phyloP scores from a whole-genome alignment of 2,888 invertebrate genomes.

The Dicyrtomina minuta region DNA sequence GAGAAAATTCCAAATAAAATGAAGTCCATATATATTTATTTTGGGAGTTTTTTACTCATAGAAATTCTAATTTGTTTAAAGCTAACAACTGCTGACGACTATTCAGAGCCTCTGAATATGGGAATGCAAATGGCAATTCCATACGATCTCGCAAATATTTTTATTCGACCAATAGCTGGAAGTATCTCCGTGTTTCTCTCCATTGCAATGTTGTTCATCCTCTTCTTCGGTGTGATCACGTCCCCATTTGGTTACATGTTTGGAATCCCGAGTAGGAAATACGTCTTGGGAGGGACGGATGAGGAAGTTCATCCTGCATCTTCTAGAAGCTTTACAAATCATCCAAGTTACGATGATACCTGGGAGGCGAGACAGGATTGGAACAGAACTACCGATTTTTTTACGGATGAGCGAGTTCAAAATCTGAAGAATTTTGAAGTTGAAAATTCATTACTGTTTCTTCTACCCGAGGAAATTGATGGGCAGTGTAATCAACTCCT shows the following conservation, averaged over 20 bases:
- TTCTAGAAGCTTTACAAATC: not conserved
- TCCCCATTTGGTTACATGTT: slow-evolving; percentile 52
- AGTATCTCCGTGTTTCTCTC: slow-evolving; percentile 33
- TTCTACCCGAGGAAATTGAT: slow-evolving; percentile 15
- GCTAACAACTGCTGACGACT: too few relatives aligned
- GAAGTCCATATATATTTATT: too few relatives aligned
- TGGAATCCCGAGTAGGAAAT: slow-evolving; percentile 50
- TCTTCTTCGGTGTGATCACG: slow-evolving; percentile 52
- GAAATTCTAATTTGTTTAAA: too few relatives aligned
- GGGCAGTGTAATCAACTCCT: slow-evolving; percentile 21
- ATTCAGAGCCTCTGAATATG: slow-evolving; percentile 45
- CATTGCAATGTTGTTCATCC: slow-evolving; percentile 36
- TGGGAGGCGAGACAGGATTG: too few relatives aligned
- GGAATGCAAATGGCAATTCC: slow-evolving; percentile 50
- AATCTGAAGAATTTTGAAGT: not conserved
- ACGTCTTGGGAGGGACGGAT: slow-evolving; percentile 45
- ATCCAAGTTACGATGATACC: not conserved
- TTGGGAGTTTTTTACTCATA: too few relatives aligned
- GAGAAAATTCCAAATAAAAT: not conserved
- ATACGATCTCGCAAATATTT: slow-evolving; percentile 51
- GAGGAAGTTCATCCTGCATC: slow-evolving; percentile 17
- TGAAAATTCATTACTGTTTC: not conserved
- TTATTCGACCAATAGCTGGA: slow-evolving; percentile 42
- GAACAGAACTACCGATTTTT: not conserved
- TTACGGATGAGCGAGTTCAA: not conserved